Evolutionary conservation across 1,140 invertebrate genomes (phyloP).

Genomic region (Rhyacophila brunnea): DNA sequence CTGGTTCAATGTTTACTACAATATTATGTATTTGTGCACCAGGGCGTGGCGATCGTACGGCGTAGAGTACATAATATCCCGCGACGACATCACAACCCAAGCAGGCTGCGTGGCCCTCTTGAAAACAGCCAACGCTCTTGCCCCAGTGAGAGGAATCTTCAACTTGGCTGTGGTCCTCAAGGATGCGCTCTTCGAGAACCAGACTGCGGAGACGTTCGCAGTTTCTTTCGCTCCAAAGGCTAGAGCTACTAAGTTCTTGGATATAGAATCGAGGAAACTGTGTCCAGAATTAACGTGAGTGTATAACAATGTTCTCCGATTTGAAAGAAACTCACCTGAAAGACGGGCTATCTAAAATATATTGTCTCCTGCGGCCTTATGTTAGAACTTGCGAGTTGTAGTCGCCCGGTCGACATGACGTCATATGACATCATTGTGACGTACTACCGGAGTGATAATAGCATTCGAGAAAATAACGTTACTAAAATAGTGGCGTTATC

Average conservation of each 20-base stretch:
- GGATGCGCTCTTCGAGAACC: constrained; percentile 64
- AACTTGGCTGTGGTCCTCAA: constrained; percentile 74
- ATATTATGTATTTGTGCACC: constrained; percentile 28
- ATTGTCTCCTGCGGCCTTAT: too few species aligned
- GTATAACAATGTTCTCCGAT: too few species aligned
- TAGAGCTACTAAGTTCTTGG: constrained; percentile 59
- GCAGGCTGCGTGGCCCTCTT: constrained; percentile 64
- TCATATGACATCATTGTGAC: too few species aligned
- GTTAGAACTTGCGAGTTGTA: too few species aligned
- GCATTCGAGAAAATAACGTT: too few species aligned
- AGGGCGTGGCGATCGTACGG: constrained; percentile 65
- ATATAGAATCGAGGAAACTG: constrained; percentile 56
- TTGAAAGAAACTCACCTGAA: too few species aligned
- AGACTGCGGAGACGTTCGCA: constrained; percentile 58
- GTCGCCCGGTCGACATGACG: too few species aligned
- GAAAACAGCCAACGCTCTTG: constrained; percentile 58
- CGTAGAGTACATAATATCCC: constrained; percentile 62
- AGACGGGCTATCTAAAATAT: too few species aligned
- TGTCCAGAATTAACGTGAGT: constrained; percentile 58
- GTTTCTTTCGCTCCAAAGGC: constrained; percentile 62
- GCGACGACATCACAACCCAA: constrained; percentile 61
- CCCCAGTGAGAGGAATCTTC: constrained; percentile 76
- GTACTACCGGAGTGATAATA: too few species aligned
- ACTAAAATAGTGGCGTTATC: too few species aligned
- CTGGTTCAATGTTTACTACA: constrained; percentile 27